A percentile compares a stretch with the other conserved stretches of the same genome.
Evolutionary conservation across 2,888 invertebrate species (phyloP).

Genomic region (Cynaeus angustus): DNA sequence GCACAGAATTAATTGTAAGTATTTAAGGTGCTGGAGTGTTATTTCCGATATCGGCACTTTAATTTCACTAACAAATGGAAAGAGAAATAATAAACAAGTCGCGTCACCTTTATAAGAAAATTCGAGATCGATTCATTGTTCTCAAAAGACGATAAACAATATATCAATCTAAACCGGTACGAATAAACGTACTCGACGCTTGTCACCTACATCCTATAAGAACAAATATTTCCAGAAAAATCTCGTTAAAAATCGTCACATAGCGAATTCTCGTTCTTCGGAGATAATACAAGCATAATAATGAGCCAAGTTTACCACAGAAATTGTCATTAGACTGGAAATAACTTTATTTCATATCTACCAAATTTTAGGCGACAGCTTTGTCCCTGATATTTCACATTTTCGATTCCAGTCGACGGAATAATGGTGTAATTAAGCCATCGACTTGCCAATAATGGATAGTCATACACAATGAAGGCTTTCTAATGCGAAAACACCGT

Average conservation of each 20-base stretch:
- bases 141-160: too few species aligned
- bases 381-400: slow-evolving; percentile 1
- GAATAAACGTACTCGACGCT: not conserved
- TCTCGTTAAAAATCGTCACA: not conserved
- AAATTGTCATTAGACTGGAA: slow-evolving; percentile 11
- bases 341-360: slow-evolving; percentile 10
- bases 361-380: slow-evolving; percentile 3
- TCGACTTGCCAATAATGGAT: slow-evolving; percentile 20
- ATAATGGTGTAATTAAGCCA: slow-evolving; percentile 23
- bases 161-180: too few species aligned
- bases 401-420: not conserved
- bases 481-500: slow-evolving; percentile 23
- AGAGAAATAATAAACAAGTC: too few species aligned
- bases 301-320: not conserved
- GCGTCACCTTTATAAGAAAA: too few species aligned
- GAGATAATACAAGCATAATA: not conserved
- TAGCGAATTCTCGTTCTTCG: not conserved
- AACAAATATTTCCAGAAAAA: not conserved
- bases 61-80: too few species aligned
- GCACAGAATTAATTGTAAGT: too few species aligned
- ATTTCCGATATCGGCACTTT: too few species aligned
- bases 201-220: not conserved
- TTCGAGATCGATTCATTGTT: too few species aligned
- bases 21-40: too few species aligned
- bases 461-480: slow-evolving; percentile 15